Percentiles rank a stretch among this genome's conserved stretches.
Evolutionary conservation across 2,113 vertebrate species (phyloP).

Genomic region (Sturnira hondurensis): DNA sequence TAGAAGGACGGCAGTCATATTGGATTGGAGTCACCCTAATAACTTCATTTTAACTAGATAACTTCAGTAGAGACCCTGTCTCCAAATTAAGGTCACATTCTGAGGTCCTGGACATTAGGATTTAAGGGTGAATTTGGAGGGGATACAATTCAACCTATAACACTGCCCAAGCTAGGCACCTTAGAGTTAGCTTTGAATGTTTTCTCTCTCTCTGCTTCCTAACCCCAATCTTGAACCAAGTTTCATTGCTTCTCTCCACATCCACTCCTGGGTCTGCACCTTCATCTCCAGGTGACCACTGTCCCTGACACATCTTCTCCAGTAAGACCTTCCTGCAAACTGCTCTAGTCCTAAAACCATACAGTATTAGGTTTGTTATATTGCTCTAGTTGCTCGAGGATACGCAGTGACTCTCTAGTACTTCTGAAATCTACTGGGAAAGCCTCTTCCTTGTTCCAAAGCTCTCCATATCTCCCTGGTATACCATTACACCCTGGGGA

Average conservation of each 20-base stretch:
- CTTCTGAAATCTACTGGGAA: not conserved
- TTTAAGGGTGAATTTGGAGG: not conserved
- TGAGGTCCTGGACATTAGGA: not conserved
- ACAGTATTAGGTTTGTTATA: too few relatives aligned
- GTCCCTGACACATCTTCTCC: not conserved
- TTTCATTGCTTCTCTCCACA: not conserved
- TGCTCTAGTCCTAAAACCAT: not conserved
- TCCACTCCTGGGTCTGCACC: too few relatives aligned
- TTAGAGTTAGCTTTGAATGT: not conserved
- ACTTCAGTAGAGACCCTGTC: not conserved
- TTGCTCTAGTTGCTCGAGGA: not conserved
- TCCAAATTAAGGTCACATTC: not conserved
- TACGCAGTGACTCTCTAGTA: not conserved
- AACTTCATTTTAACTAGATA: not conserved
- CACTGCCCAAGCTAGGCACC: not conserved
- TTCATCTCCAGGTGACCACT: not conserved
- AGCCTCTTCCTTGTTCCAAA: not conserved
- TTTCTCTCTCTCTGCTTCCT: not conserved
- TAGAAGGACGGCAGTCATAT: not conserved
- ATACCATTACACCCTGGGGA: too few relatives aligned
- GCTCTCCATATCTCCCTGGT: not conserved
- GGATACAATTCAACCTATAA: too few relatives aligned
- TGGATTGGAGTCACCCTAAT: not conserved
- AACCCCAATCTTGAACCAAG: not conserved
- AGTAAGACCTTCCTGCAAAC: not conserved